phyloP scores from a whole-genome alignment of 2,113 vertebrate genomes.

The Tretioscincus oriximinensis region DNA sequence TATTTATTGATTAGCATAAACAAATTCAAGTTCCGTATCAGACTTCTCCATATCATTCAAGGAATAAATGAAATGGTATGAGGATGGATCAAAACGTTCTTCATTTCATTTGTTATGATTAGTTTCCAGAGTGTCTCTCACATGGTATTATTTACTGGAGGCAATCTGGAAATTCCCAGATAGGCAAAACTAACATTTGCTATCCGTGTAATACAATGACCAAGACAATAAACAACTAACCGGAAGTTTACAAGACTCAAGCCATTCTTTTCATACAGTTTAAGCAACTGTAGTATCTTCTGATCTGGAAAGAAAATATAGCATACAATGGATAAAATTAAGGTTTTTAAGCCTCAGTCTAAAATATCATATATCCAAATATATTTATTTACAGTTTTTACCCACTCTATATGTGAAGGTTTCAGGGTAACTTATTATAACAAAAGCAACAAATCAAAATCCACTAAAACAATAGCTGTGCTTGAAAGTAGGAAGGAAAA shows the following conservation, averaged over 20 bases:
- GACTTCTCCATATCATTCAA: neutral
- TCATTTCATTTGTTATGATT: neutral
- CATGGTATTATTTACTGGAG: neutral
- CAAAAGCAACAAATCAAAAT: too few relatives aligned
- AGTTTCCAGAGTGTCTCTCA: neutral
- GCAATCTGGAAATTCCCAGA: neutral
- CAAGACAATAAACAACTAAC: constrained; percentile 54
- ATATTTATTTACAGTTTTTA: too few relatives aligned
- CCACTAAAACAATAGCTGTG: too few relatives aligned
- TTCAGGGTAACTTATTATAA: too few relatives aligned
- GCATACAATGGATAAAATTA: neutral
- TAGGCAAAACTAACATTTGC: neutral
- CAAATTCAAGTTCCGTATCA: too few relatives aligned
- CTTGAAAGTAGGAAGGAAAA: too few relatives aligned
- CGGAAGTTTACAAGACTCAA: constrained; percentile 83
- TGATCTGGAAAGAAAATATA: constrained; percentile 80
- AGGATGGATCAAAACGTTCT: neutral
- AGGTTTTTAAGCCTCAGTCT: neutral
- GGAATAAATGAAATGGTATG: neutral
- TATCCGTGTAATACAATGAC: neutral
- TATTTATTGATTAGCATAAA: neutral
- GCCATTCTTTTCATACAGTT: constrained; percentile 85
- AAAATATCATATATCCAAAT: neutral
- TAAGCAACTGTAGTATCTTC: constrained; percentile 88
- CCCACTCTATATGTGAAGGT: too few relatives aligned